These are phyloP conservation scores for Sarotherodon lohbergeri DNA, from an alignment of 2,113 vertebrate species.

Conservation along the genomic window DNA sequence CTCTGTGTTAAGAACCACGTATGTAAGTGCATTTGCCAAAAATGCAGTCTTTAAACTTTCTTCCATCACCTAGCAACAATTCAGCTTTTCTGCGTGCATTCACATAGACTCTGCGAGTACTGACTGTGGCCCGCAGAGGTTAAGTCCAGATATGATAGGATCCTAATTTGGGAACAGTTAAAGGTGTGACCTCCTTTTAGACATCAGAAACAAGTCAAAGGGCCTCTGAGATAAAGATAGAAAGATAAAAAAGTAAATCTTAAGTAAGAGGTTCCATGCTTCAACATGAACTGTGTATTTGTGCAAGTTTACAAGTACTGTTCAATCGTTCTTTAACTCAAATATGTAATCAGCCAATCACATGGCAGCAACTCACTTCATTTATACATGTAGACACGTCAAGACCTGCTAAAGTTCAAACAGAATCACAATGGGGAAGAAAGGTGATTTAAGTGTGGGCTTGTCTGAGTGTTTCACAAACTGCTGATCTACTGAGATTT, in stretches of 20 bases:
- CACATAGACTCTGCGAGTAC: accelerated
- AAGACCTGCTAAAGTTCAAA: not conserved
- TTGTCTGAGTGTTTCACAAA: not conserved
- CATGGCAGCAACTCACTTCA: not conserved
- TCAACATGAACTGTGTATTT: accelerated
- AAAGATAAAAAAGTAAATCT: too few relatives aligned
- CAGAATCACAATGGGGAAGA: not conserved
- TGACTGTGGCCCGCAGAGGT: not conserved
- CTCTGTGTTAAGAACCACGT: not conserved
- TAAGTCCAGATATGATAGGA: not conserved
- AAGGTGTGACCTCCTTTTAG: not conserved
- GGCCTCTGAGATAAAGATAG: not conserved
- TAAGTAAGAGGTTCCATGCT: accelerated
- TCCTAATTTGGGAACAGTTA: not conserved
- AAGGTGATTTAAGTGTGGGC: accelerated
- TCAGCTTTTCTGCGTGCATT: not conserved
- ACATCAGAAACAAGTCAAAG: not conserved
- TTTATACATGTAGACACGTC: not conserved
- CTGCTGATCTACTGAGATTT: not conserved
- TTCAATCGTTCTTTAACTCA: not conserved
- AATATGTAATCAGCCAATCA: not conserved
- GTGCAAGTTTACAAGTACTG: not conserved
- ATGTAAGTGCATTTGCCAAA: not conserved
- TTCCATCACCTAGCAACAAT: accelerated
- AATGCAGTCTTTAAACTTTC: not conserved